Evolutionary conservation across 2,797 vertebrate species (phyloP), one percentile per base, ranked within the genome.

Genomic region (Ctenosaura bakeri): DNA sequence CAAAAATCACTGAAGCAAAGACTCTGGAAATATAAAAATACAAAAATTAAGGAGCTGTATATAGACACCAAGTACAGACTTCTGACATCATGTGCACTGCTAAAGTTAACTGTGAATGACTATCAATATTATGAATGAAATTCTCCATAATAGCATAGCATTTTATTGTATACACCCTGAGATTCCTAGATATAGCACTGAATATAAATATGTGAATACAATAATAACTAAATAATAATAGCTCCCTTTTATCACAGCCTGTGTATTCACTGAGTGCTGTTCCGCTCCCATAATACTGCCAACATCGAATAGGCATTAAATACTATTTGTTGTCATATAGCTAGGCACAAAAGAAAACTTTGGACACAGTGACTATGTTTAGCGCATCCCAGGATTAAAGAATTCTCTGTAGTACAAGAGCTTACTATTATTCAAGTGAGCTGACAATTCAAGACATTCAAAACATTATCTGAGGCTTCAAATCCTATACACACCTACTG

Each of bases 1-100:
- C 91, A 96, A 97, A 97, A 83, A 98, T 71, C 66, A 98, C 90
- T 9, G 97, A 94, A 90, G 94, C 95, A 91, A 95, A 97, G 42
- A 97, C 97, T 92, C 97, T 98, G 74, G 79, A 95, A 91, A 73
- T 62, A 94, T 1, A 93, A 90, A 56, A 94, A 14, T 0, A 0
- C 7, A 66, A 59, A 22, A 32, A 38, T 6, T 13, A 76, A 64
- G 42, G 7, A 1, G 38, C 20, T n/a, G 83, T 0, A 76, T 82
- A 89, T 78, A 26, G 77, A 82, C 38, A 29, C 16, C 66, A 92
- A 59, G 9, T 77, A 85, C 1, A 85, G 13, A 83, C 35, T 46
- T 64, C 69, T 16, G 0, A 87, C 5, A 42, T 74, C 0, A 24
- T 84, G 78, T 89, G 24, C 24, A n/a, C 50, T 9, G 6, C 6